Evolutionary conservation across 2,888 invertebrate genomes (phyloP).

Genomic region (Xylocampa areola): DNA sequence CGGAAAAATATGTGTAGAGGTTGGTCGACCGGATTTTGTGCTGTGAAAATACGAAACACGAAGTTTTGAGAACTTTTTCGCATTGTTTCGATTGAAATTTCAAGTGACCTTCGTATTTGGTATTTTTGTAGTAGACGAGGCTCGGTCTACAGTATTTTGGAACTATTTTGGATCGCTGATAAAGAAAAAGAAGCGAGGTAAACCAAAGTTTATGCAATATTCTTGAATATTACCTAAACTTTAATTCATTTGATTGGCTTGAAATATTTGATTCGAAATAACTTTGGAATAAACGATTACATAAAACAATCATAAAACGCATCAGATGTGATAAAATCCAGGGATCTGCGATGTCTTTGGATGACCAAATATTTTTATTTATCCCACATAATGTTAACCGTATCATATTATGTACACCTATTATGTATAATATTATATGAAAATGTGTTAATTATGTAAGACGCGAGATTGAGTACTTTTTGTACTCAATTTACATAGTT

Average conservation of each 20-base stretch:
- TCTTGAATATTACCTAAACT: slow-evolving; percentile 1
- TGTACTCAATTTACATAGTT: slow-evolving; percentile 78
- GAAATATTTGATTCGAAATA: slow-evolving; percentile 5
- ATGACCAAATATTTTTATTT: slow-evolving; percentile 39
- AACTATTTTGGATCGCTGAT: slow-evolving; percentile 16
- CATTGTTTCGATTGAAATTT: slow-evolving; percentile 1
- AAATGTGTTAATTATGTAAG: slow-evolving; percentile 77
- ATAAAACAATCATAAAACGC: slow-evolving; percentile 7
- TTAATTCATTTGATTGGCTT: background rate
- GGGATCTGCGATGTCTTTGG: slow-evolving; percentile 24
- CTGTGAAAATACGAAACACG: slow-evolving; percentile 28
- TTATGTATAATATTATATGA: slow-evolving; percentile 18
- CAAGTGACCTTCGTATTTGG: slow-evolving; percentile 28
- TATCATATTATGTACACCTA: slow-evolving; percentile 5
- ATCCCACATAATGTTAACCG: slow-evolving; percentile 7
- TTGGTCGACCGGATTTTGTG: slow-evolving; percentile 1
- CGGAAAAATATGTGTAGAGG: background rate
- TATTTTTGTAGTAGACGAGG: slow-evolving; percentile 25
- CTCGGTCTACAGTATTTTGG: slow-evolving; percentile 9
- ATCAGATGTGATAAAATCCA: slow-evolving; percentile 29
- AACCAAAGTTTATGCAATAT: background rate
- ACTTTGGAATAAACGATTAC: background rate
- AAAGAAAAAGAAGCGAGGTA: background rate
- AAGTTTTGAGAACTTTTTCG: slow-evolving; percentile 16
- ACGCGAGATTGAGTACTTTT: slow-evolving; percentile 82